Percentiles rank a stretch among this genome's conserved stretches.
These are phyloP conservation scores for Alligator sinensis DNA, from an alignment of 2,113 vertebrate genomes.

Conservation along the genomic window DNA sequence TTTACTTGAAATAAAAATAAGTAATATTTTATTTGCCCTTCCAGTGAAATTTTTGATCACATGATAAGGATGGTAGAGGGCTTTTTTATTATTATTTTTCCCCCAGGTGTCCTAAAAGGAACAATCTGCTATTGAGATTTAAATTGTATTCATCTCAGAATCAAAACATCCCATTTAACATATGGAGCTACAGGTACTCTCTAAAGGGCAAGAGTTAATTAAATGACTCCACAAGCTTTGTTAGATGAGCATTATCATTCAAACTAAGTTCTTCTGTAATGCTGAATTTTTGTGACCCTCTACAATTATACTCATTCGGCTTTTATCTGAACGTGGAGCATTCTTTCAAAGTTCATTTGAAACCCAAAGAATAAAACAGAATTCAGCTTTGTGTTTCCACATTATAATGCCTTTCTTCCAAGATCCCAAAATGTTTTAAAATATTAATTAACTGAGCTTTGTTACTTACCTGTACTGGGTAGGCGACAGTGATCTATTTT, in stretches of 20 bases:
- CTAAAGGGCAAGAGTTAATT: constrained; percentile 1
- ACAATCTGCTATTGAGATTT: not conserved
- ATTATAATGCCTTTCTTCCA: not conserved
- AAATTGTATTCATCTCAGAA: not conserved
- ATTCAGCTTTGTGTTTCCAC: not conserved
- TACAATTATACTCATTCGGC: not conserved
- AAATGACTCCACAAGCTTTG: constrained; percentile 9
- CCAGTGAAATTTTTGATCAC: not conserved
- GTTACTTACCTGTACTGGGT: not conserved
- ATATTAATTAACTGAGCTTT: constrained; percentile 16
- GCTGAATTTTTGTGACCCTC: not conserved
- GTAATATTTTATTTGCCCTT: rapidly evolving
- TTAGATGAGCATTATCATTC: not conserved
- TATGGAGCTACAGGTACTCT: not conserved
- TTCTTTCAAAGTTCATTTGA: constrained; percentile 16
- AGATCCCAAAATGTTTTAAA: not conserved
- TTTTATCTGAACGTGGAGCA: not conserved
- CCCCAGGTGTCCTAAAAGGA: not conserved
- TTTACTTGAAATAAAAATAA: not conserved
- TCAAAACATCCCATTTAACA: not conserved
- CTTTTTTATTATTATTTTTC: not conserved
- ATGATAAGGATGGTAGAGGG: not conserved
- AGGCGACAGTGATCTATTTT: not conserved
- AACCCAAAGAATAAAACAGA: constrained; percentile 21
- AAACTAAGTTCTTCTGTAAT: not conserved